Conservation (phyloP, 2,797 vertebrate genomes). For the Varecia variegata region DNA sequence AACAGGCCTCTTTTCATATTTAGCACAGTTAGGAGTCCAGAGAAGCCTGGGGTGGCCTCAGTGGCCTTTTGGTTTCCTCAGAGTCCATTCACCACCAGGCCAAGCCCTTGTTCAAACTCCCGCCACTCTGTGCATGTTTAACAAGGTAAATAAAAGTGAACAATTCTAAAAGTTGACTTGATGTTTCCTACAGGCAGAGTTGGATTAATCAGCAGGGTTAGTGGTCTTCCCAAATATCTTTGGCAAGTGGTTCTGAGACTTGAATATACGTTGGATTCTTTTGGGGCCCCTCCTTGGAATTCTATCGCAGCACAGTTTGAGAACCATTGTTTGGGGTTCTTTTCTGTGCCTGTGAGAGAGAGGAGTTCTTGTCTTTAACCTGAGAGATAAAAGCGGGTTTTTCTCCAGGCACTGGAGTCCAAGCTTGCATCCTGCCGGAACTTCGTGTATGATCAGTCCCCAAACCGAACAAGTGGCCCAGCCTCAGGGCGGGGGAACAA, state of each 20-base stretch:
- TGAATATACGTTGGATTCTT: background rate
- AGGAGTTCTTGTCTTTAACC: background rate
- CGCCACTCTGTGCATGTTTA: background rate
- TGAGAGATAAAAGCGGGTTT: background rate
- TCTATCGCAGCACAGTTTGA: background rate
- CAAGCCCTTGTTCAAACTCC: background rate
- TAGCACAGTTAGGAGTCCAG: background rate
- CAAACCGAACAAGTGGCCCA: slow-evolving; percentile 82
- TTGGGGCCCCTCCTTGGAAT: background rate
- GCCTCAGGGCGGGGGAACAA: slow-evolving; percentile 79
- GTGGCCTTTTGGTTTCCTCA: background rate
- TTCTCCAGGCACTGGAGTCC: slow-evolving; percentile 94
- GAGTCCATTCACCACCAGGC: background rate
- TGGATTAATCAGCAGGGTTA: background rate
- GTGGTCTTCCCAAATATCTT: background rate
- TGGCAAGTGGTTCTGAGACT: background rate
- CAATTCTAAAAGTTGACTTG: background rate
- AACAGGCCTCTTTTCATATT: background rate
- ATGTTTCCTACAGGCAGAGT: background rate
- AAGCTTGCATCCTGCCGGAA: slow-evolving; percentile 97
- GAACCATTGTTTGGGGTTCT: background rate
- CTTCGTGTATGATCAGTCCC: slow-evolving; percentile 92
- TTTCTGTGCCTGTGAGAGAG: background rate
- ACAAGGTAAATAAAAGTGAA: background rate
- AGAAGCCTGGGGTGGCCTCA: background rate